These are phyloP conservation scores for Euwallacea similis DNA, from an alignment of 1,140 invertebrate species.

Conservation along the genomic window DNA sequence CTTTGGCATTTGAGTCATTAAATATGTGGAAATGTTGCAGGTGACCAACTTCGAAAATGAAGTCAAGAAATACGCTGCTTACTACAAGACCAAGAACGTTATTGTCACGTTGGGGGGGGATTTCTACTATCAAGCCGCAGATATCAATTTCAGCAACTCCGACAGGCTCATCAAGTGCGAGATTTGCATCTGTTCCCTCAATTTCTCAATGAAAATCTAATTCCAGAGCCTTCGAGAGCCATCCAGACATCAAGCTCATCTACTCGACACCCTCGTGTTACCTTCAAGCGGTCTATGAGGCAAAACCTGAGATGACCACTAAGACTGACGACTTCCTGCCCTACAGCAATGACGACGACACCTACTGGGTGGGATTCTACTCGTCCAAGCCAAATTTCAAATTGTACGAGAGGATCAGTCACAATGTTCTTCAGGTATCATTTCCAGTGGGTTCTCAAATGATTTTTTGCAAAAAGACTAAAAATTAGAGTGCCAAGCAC, in stretches of 20 bases:
- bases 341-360: slow-evolving; percentile 72
- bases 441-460: slow-evolving; percentile 59
- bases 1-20: no score
- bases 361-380: slow-evolving; percentile 85
- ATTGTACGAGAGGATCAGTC: slow-evolving; percentile 62
- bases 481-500: slow-evolving; percentile 36
- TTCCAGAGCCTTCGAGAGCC: slow-evolving; percentile 61
- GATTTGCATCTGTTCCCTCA: slow-evolving; percentile 35
- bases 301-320: slow-evolving; percentile 17
- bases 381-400: slow-evolving; percentile 73
- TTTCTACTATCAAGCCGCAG: slow-evolving; percentile 60
- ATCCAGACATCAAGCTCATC: slow-evolving; percentile 67
- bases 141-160: slow-evolving; percentile 67
- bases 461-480: slow-evolving; percentile 29
- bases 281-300: slow-evolving; percentile 62
- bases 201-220: not conserved
- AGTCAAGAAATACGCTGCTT: slow-evolving; percentile 29
- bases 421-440: slow-evolving; percentile 64
- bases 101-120: slow-evolving; percentile 47
- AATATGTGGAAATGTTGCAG: slow-evolving; percentile 20
- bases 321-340: slow-evolving; percentile 76
- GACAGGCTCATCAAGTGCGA: slow-evolving; percentile 77
- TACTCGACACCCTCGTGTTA: slow-evolving; percentile 82
- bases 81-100: slow-evolving; percentile 45
- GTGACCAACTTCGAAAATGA: slow-evolving; percentile 41